Base-by-base conservation (phyloP, 2,113 vertebrate genomes). In the Tetrao urogallus region DNA sequence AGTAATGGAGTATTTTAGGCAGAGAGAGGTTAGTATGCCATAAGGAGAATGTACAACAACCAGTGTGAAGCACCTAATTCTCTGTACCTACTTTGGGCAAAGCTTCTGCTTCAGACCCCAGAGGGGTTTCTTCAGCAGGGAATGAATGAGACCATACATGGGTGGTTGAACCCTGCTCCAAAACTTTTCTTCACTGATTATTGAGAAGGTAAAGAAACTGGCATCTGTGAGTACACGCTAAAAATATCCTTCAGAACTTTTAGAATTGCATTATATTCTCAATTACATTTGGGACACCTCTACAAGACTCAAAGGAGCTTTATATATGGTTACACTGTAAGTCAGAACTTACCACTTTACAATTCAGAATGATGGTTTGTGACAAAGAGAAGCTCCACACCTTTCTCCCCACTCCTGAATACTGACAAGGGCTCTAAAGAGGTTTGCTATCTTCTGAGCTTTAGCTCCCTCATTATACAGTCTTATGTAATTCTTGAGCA, bases 371-470 rank as follows among this genome's bases (percentile, higher is more conserved):
- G 4, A 56, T 7, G 5, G 1, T 60, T 89, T 72, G 82, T 21
- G 32, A 56, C 4, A 5, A 63, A 43, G 7, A 34, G 6, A 3
- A 8, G 0, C 12, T 18, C 36, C 3, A 3, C 36, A 71, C 14
- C 5, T 65, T 65, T 66, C 40, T 70, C 11, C 36, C 9, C 22
- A 54, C 25, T 43, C 45, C 42, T 38, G 71, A 45, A 48, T 7
- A 69, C 0, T 60, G 28, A n/a, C 20, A 22, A 11, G 5, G 6
- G 4, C 19, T 65, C 34, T 52, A 25, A 66, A 82, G 5, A 34
- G 11, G 17, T 38, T 64, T 72, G 24, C 50, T 85, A 47, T 7
- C 54, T 64, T 61, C 19, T n/a, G 21, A 69, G 21, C 5, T 78
- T 57, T 63, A 74, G 40, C 4, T 45, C 4, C 3, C 9, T 82